Evolutionary conservation across 1,140 invertebrate species (phyloP).

Genomic region (Aphelinus atriplicis): DNA sequence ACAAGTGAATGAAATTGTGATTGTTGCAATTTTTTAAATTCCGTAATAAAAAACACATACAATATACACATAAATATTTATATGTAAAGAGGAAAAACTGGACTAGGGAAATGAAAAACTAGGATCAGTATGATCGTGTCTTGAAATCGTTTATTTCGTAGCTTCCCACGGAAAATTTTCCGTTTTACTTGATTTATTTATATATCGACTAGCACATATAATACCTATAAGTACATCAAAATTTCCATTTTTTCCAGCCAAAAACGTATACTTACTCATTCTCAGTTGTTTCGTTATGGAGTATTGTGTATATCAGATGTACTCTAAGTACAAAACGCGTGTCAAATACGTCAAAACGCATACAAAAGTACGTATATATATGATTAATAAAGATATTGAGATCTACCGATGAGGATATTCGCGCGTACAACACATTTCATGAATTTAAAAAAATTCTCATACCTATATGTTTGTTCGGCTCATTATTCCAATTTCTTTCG

Average conservation of each 20-base stretch:
- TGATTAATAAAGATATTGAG: conserved; percentile 12
- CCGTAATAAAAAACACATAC: too few species aligned
- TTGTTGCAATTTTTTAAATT: too few species aligned
- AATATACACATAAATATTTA: too few species aligned
- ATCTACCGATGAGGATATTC: not conserved
- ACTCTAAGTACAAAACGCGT: conserved; percentile 34
- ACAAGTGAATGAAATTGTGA: too few species aligned
- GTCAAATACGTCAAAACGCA: conserved; percentile 23
- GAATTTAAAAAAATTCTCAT: not conserved
- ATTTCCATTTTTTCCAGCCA: not conserved
- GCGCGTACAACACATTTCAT: too few species aligned
- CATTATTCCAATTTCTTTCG: too few species aligned
- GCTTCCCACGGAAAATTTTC: too few species aligned
- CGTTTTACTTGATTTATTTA: not conserved
- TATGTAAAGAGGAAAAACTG: too few species aligned
- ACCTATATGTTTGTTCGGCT: not conserved
- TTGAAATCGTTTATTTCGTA: conserved; percentile 14
- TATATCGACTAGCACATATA: conserved; percentile 31
- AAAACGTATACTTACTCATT: too few species aligned
- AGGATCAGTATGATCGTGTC: too few species aligned
- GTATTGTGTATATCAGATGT: not conserved
- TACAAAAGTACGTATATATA: conserved; percentile 29
- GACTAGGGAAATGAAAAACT: too few species aligned
- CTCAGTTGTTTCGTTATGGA: too few species aligned
- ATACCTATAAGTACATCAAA: conserved; percentile 21